Conservation (phyloP, 2,113 vertebrate genomes). For the Danionella cerebrum region DNA sequence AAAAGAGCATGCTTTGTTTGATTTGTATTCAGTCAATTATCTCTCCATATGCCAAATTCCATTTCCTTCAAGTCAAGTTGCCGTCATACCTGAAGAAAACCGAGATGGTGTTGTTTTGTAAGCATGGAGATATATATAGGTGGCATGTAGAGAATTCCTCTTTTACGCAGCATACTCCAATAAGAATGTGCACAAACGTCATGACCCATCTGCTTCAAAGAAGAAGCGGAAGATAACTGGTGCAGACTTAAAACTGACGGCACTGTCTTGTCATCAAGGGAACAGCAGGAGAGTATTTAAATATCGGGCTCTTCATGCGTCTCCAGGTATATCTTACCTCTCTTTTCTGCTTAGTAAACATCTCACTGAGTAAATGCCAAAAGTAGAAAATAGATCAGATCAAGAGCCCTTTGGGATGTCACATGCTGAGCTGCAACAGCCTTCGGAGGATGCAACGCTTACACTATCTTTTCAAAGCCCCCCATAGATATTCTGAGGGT, state of each 20-base stretch:
- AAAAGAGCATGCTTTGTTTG: neutral
- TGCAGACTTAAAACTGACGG: neutral
- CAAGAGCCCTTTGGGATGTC: conserved; percentile 1
- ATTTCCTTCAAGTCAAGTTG: neutral
- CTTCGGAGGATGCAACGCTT: neutral
- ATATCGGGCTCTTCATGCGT: conserved; percentile 35
- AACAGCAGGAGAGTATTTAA: conserved; percentile 28
- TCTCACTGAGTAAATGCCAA: conserved; percentile 35
- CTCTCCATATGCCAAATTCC: neutral
- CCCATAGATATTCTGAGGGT: no score
- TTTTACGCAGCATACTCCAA: neutral
- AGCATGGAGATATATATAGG: neutral
- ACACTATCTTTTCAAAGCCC: neutral
- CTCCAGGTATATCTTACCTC: neutral
- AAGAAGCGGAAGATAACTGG: conserved; percentile 9
- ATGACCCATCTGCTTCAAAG: neutral
- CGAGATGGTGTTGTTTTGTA: neutral
- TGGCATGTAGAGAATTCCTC: neutral
- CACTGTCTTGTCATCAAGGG: conserved; percentile 16
- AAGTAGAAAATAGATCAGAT: conserved; percentile 8
- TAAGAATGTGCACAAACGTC: neutral
- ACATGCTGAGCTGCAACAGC: neutral
- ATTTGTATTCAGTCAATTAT: neutral
- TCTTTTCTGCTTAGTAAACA: neutral
- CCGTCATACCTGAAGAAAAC: neutral